These are phyloP conservation scores for Bombylius major DNA, from an alignment of 2,888 invertebrate genomes.

Conservation along the genomic window DNA sequence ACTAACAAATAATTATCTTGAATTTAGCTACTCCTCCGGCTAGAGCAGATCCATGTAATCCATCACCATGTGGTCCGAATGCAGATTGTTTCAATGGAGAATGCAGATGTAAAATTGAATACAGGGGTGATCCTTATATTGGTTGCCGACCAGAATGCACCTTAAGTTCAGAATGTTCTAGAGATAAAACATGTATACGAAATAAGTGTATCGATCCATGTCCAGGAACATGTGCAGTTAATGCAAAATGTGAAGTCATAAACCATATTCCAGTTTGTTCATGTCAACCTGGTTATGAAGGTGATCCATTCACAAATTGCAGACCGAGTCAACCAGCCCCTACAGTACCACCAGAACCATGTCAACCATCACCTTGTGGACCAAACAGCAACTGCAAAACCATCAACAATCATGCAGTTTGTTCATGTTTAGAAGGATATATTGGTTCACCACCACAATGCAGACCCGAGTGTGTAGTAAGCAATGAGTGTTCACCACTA, in stretches of 20 bases:
- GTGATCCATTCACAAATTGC: constrained; percentile 55
- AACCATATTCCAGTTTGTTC: constrained; percentile 64
- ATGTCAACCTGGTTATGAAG: constrained; percentile 53
- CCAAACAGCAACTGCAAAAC: constrained; percentile 48
- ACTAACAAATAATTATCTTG: neutral
- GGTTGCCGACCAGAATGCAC: constrained; percentile 62
- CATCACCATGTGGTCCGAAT: constrained; percentile 68
- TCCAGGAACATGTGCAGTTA: constrained; percentile 58
- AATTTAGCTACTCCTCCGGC: constrained; percentile 36
- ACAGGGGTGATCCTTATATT: constrained; percentile 56
- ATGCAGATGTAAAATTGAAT: constrained; percentile 58
- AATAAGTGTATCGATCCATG: constrained; percentile 62
- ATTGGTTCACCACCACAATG: constrained; percentile 56
- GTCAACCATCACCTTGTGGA: constrained; percentile 48
- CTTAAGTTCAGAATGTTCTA: constrained; percentile 56
- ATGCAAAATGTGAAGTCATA: constrained; percentile 58
- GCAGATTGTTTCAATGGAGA: constrained; percentile 54
- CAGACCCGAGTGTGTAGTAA: constrained; percentile 54
- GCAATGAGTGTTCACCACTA: constrained; percentile 48
- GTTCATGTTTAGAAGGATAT: constrained; percentile 55
- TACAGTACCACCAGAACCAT: constrained; percentile 27
- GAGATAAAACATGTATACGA: constrained; percentile 55
- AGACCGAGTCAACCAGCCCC: constrained; percentile 28
- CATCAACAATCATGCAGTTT: constrained; percentile 48
- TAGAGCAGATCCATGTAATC: constrained; percentile 46